A percentile compares a stretch with the other conserved stretches of the same genome.
Evolutionary conservation across 2,888 invertebrate genomes (phyloP).

Genomic region (Dicycla oo): DNA sequence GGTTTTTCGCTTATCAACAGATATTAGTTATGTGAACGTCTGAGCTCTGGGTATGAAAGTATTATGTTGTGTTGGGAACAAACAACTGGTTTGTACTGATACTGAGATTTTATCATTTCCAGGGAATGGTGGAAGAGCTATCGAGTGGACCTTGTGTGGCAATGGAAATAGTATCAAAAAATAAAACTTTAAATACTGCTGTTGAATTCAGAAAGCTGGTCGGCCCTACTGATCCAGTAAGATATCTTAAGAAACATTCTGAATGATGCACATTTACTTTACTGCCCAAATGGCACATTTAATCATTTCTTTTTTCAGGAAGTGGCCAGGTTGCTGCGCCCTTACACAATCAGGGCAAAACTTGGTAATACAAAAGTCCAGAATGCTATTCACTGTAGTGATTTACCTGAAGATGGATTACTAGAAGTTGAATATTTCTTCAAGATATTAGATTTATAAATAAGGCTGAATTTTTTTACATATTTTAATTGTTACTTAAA

Average conservation of each 20-base stretch:
- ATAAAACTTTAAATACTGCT: conserved; percentile 91
- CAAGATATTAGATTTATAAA: conserved; percentile 91
- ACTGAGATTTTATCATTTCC: conserved; percentile 41
- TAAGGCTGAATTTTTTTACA: conserved; percentile 63
- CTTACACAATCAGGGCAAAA: conserved; percentile 95
- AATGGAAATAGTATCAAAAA: conserved; percentile 94
- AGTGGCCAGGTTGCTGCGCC: conserved; percentile 95
- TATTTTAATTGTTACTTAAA: conserved; percentile 48
- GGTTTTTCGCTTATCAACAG: neutral
- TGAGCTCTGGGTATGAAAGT: neutral
- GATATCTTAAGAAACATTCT: conserved; percentile 60
- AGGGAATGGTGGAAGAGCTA: conserved; percentile 96
- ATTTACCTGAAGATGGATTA: conserved; percentile 96
- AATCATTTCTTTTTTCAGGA: conserved; percentile 90
- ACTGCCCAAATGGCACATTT: neutral
- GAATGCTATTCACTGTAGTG: conserved; percentile 98
- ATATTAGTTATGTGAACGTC: neutral
- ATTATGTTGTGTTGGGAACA: neutral
- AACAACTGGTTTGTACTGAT: neutral
- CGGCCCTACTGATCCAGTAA: conserved; percentile 97
- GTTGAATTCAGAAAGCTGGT: conserved; percentile 95
- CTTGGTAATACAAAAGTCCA: conserved; percentile 95
- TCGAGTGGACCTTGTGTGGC: conserved; percentile 96
- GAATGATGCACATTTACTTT: neutral
- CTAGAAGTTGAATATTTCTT: conserved; percentile 96